These are phyloP conservation scores for Rhinoraja longicauda DNA, from an alignment of 2,797 vertebrate genomes.

Conservation along the genomic window DNA sequence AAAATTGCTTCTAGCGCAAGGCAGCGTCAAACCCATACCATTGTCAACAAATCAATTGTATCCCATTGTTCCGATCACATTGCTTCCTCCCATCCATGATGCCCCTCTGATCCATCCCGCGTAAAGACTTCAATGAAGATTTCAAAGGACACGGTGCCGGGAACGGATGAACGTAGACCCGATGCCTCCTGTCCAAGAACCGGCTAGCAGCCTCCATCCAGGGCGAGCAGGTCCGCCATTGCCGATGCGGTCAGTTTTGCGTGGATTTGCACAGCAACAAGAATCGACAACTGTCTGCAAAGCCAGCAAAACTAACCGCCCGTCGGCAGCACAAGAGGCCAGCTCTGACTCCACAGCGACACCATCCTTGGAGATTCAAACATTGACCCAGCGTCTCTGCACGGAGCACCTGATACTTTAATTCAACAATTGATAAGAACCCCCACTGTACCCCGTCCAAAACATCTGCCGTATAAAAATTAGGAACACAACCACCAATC, in stretches of 20 bases:
- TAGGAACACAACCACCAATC: not conserved
- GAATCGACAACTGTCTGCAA: conserved; percentile 33
- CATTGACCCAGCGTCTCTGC: not conserved
- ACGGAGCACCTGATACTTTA: too few species aligned
- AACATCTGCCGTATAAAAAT: not conserved
- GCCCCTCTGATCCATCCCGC: too few species aligned
- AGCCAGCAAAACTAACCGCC: conserved; percentile 36
- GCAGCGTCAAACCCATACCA: not conserved
- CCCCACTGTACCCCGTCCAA: not conserved
- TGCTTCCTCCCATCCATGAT: not conserved
- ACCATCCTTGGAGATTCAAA: too few species aligned
- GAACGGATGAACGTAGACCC: too few species aligned
- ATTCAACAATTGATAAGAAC: not conserved
- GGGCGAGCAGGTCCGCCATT: not conserved
- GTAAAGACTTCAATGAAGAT: not conserved
- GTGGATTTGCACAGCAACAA: conserved; percentile 36
- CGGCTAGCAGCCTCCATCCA: not conserved
- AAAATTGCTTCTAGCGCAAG: not conserved
- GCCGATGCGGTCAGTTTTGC: conserved; percentile 27
- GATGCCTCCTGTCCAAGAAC: not conserved
- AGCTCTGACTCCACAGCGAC: not conserved
- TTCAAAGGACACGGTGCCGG: not conserved
- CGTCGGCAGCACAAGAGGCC: not conserved
- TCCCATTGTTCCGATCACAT: not conserved
- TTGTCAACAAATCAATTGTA: not conserved